phyloP scores from a whole-genome alignment of 2,113 vertebrate genomes.

The Rafetus swinhoei region DNA sequence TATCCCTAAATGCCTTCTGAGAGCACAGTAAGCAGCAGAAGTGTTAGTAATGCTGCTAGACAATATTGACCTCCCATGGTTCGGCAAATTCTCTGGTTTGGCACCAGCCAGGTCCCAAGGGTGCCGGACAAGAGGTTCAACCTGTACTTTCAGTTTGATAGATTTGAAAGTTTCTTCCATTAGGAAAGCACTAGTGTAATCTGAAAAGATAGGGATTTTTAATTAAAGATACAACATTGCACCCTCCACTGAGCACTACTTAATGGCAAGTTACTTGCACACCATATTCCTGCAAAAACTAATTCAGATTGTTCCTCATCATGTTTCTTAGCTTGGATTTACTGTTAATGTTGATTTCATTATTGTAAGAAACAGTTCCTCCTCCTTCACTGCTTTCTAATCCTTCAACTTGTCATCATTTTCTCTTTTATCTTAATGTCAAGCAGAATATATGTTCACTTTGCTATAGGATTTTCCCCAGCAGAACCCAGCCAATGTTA shows the following conservation, averaged over 20 bases:
- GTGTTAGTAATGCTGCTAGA: no score
- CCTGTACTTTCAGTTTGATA: background rate
- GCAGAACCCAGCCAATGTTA: background rate
- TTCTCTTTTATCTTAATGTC: background rate
- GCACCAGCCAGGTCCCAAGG: no score
- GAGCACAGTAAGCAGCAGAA: no score
- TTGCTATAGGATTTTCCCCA: constrained; percentile 14
- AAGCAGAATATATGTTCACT: background rate
- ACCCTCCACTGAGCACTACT: constrained; percentile 2
- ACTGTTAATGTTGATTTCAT: background rate
- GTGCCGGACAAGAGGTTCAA: no score
- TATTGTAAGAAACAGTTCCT: background rate
- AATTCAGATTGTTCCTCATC: background rate
- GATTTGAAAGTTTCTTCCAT: background rate
- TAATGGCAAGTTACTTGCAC: background rate
- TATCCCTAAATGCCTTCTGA: no score
- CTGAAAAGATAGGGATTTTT: background rate
- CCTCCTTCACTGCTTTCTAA: background rate
- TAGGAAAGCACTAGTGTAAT: background rate
- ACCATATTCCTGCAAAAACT: constrained; percentile 25
- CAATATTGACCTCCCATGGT: no score
- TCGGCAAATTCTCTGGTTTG: no score
- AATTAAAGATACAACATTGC: constrained; percentile 15
- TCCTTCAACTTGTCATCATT: accelerated
- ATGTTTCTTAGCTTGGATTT: background rate